Evolutionary conservation across 2,797 vertebrate genomes (phyloP).

Genomic region (Characodon lateralis): DNA sequence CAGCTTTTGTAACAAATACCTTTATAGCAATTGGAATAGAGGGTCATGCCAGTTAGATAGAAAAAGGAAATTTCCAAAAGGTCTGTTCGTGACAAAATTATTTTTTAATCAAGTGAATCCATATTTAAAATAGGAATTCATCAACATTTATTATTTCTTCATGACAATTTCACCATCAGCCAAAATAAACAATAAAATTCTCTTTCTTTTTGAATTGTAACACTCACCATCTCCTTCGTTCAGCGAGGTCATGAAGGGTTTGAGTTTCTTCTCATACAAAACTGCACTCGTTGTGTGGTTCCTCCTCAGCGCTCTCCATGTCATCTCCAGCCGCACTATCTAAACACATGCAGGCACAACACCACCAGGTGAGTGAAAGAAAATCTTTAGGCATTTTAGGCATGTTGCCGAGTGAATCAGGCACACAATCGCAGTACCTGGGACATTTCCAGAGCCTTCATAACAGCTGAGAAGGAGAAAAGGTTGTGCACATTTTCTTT

Average conservation of each 20-base stretch:
- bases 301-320: slow-evolving; percentile 85
- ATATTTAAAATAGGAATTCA: too few relatives aligned
- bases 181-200: not conserved
- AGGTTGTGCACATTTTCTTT: slow-evolving; percentile 82
- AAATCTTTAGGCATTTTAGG: not conserved
- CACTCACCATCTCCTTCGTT: slow-evolving; percentile 83
- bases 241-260: slow-evolving; percentile 85
- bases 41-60: too few relatives aligned
- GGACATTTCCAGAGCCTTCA: slow-evolving; percentile 89
- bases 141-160: not conserved
- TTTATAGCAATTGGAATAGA: too few relatives aligned
- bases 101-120: too few relatives aligned
- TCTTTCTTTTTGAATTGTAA: not conserved
- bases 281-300: slow-evolving; percentile 86
- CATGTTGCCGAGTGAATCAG: not conserved
- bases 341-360: slow-evolving; percentile 51
- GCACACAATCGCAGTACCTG: slow-evolving; percentile 77
- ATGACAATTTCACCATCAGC: not conserved
- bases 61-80: too few relatives aligned
- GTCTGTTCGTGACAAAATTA: too few relatives aligned
- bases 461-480: slow-evolving; percentile 87
- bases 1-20: too few relatives aligned
- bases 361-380: not conserved
- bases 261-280: slow-evolving; percentile 87
- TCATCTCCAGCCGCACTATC: slow-evolving; percentile 86